Evolutionary conservation across 2,113 vertebrate species (phyloP), one percentile per base, ranked within the genome.

Genomic region (Microcebus lehilahytsara): DNA sequence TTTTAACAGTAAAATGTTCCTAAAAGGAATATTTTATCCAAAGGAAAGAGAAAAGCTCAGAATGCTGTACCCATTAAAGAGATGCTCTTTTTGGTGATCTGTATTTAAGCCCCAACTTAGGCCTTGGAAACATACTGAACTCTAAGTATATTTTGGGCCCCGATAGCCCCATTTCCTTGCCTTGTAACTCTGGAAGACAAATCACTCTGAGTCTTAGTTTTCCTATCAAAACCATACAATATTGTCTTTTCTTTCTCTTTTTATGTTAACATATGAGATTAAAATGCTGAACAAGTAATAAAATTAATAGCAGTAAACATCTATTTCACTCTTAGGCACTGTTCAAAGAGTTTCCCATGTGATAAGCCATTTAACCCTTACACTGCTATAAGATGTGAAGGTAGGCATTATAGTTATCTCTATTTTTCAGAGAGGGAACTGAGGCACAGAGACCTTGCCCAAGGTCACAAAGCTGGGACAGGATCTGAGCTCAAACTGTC

Each of bases 221-320:
- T 95, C 60, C 30, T 66, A 85, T 64, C 32, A 84, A 94, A 92
- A 94, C 56, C 81, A 75, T n/a, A 22, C 13, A 83, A 96, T 64
- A 92, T 1, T 91, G 20, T 27, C 71, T 85, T 94, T 66, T 75
- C 49, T 80, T 95, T 89, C 88, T 71, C 74, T 78, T 85, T 92
- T 78, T 83, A 74, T 2, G 89, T 64, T 94, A 88, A 74, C 30
- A 71, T 34, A 17, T n/a, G 49, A 92, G 40, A 69, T 46, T 51
- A 95, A 97, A 96, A 96, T 89, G 92, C 5, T 85, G 79, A 92
- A 83, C 14, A 94, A 91, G 51, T 85, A 89, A 84, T 32, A 80
- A 71, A 95, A 90, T n/a, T 40, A 91, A 88, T 53, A 92, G 27
- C 30, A 89, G 49, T 72, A 66, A 95, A 32, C 3, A 85, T 75